Base-by-base conservation (phyloP, 92 coral and sea anemone genomes). In the Epizoanthus fatuus region DNA sequence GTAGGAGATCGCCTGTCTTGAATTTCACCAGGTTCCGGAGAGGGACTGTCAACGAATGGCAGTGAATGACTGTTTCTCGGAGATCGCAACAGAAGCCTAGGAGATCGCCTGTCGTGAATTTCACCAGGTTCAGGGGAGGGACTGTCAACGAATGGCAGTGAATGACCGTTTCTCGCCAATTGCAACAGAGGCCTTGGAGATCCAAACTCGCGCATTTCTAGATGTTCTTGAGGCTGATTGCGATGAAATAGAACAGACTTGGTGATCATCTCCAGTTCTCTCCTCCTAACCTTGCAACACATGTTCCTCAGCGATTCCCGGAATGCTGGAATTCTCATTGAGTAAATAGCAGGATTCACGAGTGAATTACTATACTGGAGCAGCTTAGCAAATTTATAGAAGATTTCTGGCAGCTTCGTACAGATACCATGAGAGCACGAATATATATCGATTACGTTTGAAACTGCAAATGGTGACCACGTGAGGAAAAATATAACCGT, bases 321-420 rank as follows among this genome's bases (percentile, higher is more conserved):
- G 72, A 89, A 89, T 66, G 75, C 92, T 13, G 92, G 90, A 47
- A 89, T 85, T 53, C 92, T 76, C 32, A 89, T 59, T 56, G 85
- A 35, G 76, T 89, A 89, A 14, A 89, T 83, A 10, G 60, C 70
- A n/a, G 92, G 92, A 38, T 89, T 89, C 4, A 85, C 72, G 56
- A 89, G 35, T 4, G 92, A 89, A 72, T 89, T 89, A 2, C 86
- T 87, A 57, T 89, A 89, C 47, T 89, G 92, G 32, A 89, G 92
- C 2, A 89, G 53, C 52, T 89, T 89, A 19, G 92, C 58, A 40
- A 85, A 22, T 11, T 51, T 78, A 38, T 74, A 74, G 51, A 89
- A 84, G 40, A 51, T 55, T 63, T 66, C 60, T 38, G 84, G 86
- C 12, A 84, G 63, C 32, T 58, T 42, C 9, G 69, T 38, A 32